Evolutionary conservation across 2,113 vertebrate species (phyloP), one percentile per base, ranked within the genome.

Genomic region (Vidua chalybeata): DNA sequence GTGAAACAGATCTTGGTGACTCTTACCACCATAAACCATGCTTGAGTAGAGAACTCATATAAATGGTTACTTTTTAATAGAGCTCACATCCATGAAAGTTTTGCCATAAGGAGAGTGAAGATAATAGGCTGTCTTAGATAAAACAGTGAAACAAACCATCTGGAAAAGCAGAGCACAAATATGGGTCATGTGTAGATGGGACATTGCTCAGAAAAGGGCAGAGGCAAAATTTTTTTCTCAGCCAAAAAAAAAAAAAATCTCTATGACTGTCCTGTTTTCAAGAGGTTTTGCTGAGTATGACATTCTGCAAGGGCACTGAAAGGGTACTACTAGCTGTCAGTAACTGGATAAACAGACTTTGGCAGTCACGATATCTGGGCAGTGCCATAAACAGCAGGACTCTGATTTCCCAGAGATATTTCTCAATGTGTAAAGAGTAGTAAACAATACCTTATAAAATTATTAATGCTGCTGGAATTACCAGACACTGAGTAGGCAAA

Each of bases 391-490:
- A 4, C 20, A 86, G 75, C 59, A 77, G 72, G 45, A 64, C 51
- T 49, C 46, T 67, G 46, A 82, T 77, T 94, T 84, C 59, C n/a
- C 56, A 69, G 78, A 2, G 4, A 37, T 67, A 41, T 21, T 39
- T 77, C 72, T 91, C 13, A 20, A 24, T 41, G 64, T 54, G 33
- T 66, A 79, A 82, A 85, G 17, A 80, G 58, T 22, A 88, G 63
- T 91, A 90, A 85, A 43, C 46, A 86, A 55, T 49, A 63, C 80
- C 41, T 62, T 51, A 39, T 7, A 4, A 62, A 87, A 81, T 58
- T 90, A 16, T 62, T 75, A 89, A 68, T 83, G 68, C 54, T 89
- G 77, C 66, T 95, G 84, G 68, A 95, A 91, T 48, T 90, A 94
- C 33, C 41, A 45, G 94, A 93, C 30, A 87, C 24, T 48, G 28